phyloP scores from a whole-genome alignment of 2,797 vertebrate species.

The Cetoscarus ocellatus region DNA sequence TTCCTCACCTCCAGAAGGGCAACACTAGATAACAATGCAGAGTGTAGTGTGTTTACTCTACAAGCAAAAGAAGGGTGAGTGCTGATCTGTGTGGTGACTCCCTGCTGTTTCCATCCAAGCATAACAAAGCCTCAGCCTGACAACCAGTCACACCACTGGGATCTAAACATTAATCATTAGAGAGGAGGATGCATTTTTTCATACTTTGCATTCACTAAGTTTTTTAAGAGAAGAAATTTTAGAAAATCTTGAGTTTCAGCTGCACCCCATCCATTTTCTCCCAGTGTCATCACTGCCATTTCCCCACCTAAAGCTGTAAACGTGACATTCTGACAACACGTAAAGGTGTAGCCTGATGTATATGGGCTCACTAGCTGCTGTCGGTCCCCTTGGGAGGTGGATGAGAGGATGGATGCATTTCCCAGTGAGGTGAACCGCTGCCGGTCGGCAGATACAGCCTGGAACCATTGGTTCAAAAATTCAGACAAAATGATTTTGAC shows the following conservation, averaged over 20 bases:
- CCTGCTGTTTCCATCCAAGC: constrained; percentile 9
- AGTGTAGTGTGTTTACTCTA: neutral
- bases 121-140: constrained; percentile 37
- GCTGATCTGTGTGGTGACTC: constrained; percentile 1
- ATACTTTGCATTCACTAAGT: neutral
- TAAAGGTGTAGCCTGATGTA: neutral
- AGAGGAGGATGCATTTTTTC: constrained; percentile 7
- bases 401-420: neutral
- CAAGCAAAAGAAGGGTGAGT: neutral
- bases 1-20: neutral
- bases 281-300: neutral
- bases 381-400: neutral
- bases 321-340: constrained; percentile 15
- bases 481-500: too few species aligned
- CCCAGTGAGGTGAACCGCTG: neutral
- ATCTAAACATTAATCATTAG: constrained; percentile 10
- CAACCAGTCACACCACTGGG: constrained; percentile 31
- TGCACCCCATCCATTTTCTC: neutral
- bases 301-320: neutral
- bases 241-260: neutral
- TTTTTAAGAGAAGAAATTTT: too few species aligned
- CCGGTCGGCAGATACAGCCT: constrained; percentile 1
- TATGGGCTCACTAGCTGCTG: neutral
- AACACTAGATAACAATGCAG: neutral
- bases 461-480: neutral